These are phyloP conservation scores for Chrysotoxum bicinctum DNA, from an alignment of 2,888 invertebrate species.

Conservation along the genomic window DNA sequence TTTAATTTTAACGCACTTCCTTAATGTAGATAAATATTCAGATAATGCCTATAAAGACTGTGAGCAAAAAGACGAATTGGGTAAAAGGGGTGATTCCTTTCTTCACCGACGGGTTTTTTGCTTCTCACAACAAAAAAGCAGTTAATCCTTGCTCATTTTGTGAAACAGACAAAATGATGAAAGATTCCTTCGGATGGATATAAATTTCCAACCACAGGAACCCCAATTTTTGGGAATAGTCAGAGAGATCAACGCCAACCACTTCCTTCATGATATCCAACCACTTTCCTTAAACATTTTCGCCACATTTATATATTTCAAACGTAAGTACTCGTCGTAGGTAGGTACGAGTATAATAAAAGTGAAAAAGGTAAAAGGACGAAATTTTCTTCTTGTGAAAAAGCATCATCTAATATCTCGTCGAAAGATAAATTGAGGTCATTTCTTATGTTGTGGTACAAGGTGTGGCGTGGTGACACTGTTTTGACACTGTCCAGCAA, in stretches of 20 bases:
- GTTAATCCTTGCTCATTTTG: constrained; percentile 48
- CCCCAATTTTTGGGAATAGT: constrained; percentile 41
- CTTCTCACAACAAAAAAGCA: constrained; percentile 45
- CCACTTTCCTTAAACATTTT: constrained; percentile 17
- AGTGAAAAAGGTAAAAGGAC: constrained; percentile 69
- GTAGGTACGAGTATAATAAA: constrained; percentile 30
- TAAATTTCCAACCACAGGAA: constrained; percentile 63
- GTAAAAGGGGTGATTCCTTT: constrained; percentile 51
- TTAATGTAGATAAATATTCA: constrained; percentile 19
- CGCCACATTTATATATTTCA: not conserved
- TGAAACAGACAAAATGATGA: constrained; percentile 64
- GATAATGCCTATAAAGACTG: not conserved
- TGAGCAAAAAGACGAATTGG: constrained; percentile 24
- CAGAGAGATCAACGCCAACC: constrained; percentile 33
- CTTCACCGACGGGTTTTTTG: constrained; percentile 5
- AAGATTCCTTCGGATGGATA: constrained; percentile 61
- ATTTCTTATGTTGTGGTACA: constrained; percentile 77
- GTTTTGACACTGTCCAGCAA: constrained; percentile 76
- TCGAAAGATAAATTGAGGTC: constrained; percentile 81
- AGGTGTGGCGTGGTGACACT: constrained; percentile 76
- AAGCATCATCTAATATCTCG: constrained; percentile 70
- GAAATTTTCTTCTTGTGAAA: constrained; percentile 68
- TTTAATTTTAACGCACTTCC: constrained; percentile 58
- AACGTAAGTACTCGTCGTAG: not conserved
- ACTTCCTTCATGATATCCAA: not conserved